phyloP scores from a whole-genome alignment of 1,140 invertebrate species.

The Venturia canescens region DNA sequence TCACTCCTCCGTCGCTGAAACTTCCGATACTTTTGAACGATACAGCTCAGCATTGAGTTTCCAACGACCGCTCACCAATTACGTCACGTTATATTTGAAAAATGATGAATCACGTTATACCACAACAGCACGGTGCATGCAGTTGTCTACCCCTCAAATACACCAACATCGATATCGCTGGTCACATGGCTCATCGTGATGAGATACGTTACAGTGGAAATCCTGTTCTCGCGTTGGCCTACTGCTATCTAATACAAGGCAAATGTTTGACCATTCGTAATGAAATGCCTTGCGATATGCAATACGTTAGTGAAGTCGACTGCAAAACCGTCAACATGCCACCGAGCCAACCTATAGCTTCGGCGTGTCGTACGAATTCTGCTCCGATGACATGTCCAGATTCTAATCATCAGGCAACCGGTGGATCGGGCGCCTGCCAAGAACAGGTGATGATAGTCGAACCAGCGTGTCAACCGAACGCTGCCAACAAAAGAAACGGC shows the following conservation, averaged over 20 bases:
- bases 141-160: constrained; percentile 70
- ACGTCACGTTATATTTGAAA: too few relatives aligned
- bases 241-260: constrained; percentile 71
- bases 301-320: constrained; percentile 62
- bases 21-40: neutral
- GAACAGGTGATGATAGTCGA: constrained; percentile 52
- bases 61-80: neutral
- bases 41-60: neutral
- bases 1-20: too few relatives aligned
- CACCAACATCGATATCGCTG: constrained; percentile 69
- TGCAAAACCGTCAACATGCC: constrained; percentile 62
- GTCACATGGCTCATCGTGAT: constrained; percentile 57
- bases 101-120: neutral
- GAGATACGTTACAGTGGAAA: constrained; percentile 64
- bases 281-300: constrained; percentile 61
- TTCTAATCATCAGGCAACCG: constrained; percentile 41
- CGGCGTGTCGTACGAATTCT: constrained; percentile 19
- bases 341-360: constrained; percentile 48
- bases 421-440: constrained; percentile 33
- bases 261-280: constrained; percentile 68
- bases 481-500: constrained; percentile 50
- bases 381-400: neutral
- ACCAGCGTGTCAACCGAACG: constrained; percentile 58
- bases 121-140: constrained; percentile 69
- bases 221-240: constrained; percentile 67